Conservation (phyloP, 2,113 vertebrate species). For the Callorhinus ursinus region DNA sequence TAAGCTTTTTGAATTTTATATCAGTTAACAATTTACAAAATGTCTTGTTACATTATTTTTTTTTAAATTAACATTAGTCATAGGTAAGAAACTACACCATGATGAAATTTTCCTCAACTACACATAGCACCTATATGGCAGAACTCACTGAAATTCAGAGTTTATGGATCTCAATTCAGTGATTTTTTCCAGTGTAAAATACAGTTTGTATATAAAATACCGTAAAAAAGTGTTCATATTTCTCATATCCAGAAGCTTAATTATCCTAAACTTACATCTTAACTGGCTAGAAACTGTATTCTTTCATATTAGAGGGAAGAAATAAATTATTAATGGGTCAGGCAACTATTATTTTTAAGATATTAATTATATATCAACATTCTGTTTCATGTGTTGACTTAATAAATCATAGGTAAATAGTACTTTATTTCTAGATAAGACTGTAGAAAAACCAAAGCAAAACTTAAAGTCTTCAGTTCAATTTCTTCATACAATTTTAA, state of each 20-base stretch:
- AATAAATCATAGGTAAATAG: neutral
- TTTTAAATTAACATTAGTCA: neutral
- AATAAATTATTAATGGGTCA: neutral
- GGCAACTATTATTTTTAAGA: neutral
- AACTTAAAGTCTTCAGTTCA: neutral
- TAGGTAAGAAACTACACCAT: neutral
- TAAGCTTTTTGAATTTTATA: neutral
- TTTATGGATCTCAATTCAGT: neutral
- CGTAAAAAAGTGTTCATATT: neutral
- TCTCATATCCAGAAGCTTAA: neutral
- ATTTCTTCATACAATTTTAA: constrained; percentile 14
- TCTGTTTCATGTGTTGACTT: neutral
- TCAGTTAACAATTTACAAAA: neutral
- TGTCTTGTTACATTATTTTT: neutral
- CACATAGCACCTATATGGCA: neutral
- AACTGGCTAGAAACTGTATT: neutral
- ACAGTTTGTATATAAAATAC: neutral
- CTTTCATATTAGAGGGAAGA: neutral
- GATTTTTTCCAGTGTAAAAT: neutral
- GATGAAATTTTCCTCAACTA: neutral
- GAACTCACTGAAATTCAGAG: neutral
- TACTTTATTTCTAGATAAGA: neutral
- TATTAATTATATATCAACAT: neutral
- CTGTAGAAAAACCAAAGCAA: neutral
- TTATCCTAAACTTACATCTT: neutral